A percentile compares a stretch with the other conserved stretches of the same genome.
These are phyloP conservation scores for Alentia gelatinosa DNA, from an alignment of 2,888 invertebrate species.

Conservation along the genomic window DNA sequence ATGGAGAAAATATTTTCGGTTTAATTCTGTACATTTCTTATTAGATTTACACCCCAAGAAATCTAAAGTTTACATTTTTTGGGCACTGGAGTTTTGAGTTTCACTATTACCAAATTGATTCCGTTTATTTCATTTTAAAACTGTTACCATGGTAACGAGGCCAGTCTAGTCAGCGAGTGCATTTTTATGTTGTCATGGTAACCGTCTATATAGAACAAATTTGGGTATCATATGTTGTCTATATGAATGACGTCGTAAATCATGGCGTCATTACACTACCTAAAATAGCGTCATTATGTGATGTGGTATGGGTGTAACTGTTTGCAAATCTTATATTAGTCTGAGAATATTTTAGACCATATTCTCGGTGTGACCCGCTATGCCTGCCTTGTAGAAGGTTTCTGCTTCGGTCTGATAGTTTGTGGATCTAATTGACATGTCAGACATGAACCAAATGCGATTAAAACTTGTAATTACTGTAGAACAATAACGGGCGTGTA, in stretches of 20 bases:
- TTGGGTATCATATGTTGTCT: background rate
- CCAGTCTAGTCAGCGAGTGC: slow-evolving; percentile 31
- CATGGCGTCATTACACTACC: no score
- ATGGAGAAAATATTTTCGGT: background rate
- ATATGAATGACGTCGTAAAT: no score
- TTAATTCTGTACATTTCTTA: background rate
- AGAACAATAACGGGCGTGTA: background rate
- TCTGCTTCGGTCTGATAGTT: background rate
- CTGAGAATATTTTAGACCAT: background rate
- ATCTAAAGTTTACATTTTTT: no score
- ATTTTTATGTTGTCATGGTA: slow-evolving; percentile 17
- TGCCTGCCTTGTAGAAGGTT: background rate
- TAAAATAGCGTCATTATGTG: no score
- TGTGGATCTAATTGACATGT: background rate
- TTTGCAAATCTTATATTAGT: background rate
- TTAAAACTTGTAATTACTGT: slow-evolving; percentile 29
- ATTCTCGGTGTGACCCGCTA: background rate
- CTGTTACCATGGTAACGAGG: slow-evolving; percentile 1
- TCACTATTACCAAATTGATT: no score
- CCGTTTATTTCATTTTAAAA: background rate
- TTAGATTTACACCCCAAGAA: background rate
- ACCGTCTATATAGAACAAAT: background rate
- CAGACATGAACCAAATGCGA: slow-evolving; percentile 18
- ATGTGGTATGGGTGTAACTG: no score
- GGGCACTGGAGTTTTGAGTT: no score